Conservation (phyloP, 2,797 vertebrate genomes). For the Champsocephalus gunnari region DNA sequence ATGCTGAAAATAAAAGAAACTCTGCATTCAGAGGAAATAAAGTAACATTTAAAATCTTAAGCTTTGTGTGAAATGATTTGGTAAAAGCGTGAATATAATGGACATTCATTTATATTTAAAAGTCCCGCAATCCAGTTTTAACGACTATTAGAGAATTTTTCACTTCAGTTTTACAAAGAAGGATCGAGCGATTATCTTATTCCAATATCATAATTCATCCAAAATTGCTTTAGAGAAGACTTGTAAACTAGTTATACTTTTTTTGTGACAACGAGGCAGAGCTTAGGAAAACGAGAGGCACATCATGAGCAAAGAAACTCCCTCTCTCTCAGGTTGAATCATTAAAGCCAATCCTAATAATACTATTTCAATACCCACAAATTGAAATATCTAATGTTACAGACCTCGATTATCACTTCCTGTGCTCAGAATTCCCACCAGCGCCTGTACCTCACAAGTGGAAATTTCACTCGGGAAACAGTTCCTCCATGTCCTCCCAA, state of each 20-base stretch:
- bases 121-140: too few relatives aligned
- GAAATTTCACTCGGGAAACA: conserved; percentile 24
- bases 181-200: not conserved
- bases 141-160: not conserved
- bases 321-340: conserved; percentile 9
- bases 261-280: not conserved
- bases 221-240: not conserved
- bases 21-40: too few relatives aligned
- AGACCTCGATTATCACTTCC: conserved; percentile 24
- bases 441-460: conserved; percentile 16
- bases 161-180: not conserved
- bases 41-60: too few relatives aligned
- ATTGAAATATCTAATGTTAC: conserved; percentile 16
- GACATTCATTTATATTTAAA: too few relatives aligned
- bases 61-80: too few relatives aligned
- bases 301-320: not conserved
- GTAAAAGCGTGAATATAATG: too few relatives aligned
- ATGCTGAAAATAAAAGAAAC: too few relatives aligned
- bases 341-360: conserved; percentile 13
- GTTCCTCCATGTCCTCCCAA: conserved; percentile 27
- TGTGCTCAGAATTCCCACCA: conserved; percentile 23
- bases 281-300: not conserved
- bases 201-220: not conserved
- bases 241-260: not conserved
- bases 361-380: conserved; percentile 15